These are phyloP conservation scores for Miichthys miiuy DNA, from an alignment of 2,797 vertebrate species.

Conservation along the genomic window DNA sequence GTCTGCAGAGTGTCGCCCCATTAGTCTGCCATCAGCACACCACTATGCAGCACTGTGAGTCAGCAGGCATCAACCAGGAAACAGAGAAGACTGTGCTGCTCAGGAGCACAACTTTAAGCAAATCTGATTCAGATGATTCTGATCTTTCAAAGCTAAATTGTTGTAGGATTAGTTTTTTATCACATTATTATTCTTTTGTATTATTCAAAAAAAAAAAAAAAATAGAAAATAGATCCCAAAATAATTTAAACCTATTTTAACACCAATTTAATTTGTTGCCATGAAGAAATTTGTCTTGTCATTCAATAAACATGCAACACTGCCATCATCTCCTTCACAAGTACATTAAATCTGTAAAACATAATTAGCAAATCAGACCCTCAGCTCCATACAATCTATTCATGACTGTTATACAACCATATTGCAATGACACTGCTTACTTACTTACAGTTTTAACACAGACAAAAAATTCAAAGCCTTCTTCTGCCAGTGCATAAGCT, in stretches of 20 bases:
- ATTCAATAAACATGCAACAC: neutral
- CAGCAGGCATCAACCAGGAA: conserved; percentile 67
- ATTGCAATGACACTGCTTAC: neutral
- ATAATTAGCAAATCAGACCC: neutral
- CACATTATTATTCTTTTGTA: neutral
- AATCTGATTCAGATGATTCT: conserved; percentile 15
- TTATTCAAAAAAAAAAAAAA: neutral
- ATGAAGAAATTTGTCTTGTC: conserved; percentile 5
- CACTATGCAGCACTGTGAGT: conserved; percentile 72
- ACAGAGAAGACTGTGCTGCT: conserved; percentile 21
- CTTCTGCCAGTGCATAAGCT: neutral
- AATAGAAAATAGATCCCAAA: neutral
- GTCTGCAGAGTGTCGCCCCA: conserved; percentile 44
- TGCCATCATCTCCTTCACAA: neutral
- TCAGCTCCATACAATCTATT: neutral
- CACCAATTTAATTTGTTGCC: neutral
- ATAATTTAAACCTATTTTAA: too few species aligned
- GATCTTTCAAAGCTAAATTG: neutral
- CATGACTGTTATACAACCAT: neutral
- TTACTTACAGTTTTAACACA: neutral
- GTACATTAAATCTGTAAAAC: neutral
- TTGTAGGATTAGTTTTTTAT: neutral
- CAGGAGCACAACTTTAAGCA: conserved; percentile 24
- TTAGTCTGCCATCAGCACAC: conserved; percentile 54
- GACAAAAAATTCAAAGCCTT: neutral